Evolutionary conservation across 1,140 invertebrate species (phyloP), one percentile per base, ranked within the genome.

Genomic region (Schlechtendalia chinensis): DNA sequence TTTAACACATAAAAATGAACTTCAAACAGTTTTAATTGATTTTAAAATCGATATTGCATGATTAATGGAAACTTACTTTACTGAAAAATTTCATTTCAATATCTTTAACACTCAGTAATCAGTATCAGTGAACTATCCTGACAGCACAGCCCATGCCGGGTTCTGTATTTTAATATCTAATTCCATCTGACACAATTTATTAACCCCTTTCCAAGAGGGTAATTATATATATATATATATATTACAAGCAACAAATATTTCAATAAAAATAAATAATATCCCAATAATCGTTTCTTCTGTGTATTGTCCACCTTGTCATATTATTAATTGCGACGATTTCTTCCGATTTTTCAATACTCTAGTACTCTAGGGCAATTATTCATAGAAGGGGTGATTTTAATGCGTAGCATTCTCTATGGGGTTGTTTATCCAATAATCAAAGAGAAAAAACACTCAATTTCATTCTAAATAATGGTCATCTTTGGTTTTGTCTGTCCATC

Each of bases 121-220:
- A n/a, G n/a, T n/a, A n/a, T n/a, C n/a, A 47, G 29, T n/a, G 8
- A 56, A 79, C 32, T 32, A 79, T 47, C 32, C 75, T 11, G 27
- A 56, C 22, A n/a, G 45, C 14, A 32, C 53, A n/a, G 56, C 75
- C 19, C 54, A 47, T 16, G 75, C 24, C n/a, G 1, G 75, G 75
- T 22, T 32, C n/a, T 54, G 16, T 47, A 24, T 79, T 16, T 27
- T 79, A 50, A 45, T 79, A 29, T 79, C 75, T 0, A 79, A 79
- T n/a, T 19, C 29, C 29, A 56, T 79, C n/a, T 8, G 24, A 22
- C 56, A 58, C 12, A 58, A 24, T 58, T n/a, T n/a, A n/a, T n/a
- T 22, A 58, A 58, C n/a, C 6, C 10, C n/a, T 22, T 58, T 58
- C 56, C 56, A 58, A 58, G n/a, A 58, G 22, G 24, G 22, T 24